Conservation (phyloP, 1,140 invertebrate species). For the Aporrectodea caliginosa region DNA sequence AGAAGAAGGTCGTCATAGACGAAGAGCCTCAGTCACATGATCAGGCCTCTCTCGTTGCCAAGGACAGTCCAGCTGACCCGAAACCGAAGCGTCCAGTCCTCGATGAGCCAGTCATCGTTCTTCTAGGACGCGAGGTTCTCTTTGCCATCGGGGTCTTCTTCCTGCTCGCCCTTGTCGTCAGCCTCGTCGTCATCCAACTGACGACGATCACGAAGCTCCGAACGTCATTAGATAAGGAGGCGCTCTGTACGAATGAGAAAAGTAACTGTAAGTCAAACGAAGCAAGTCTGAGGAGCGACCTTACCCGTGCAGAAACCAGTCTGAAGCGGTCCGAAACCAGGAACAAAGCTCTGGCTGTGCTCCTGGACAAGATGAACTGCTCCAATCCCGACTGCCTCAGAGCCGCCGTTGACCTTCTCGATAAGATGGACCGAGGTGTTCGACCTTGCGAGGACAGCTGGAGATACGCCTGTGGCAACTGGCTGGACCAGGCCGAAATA, state of each 20-base stretch:
- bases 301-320: neutral
- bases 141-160: constrained; percentile 30
- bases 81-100: constrained; percentile 1
- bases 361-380: no score
- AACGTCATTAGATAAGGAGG: neutral
- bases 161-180: constrained; percentile 21
- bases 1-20: neutral
- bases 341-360: no score
- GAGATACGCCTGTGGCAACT: constrained; percentile 14
- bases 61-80: neutral
- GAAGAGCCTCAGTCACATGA: neutral
- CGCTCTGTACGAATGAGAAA: neutral
- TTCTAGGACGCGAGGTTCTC: constrained; percentile 26
- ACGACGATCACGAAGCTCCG: neutral
- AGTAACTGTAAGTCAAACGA: neutral
- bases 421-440: constrained; percentile 1
- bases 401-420: neutral
- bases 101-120: constrained; percentile 11
- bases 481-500: neutral
- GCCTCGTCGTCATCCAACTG: constrained; percentile 22
- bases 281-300: neutral
- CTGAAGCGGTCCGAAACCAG: neutral
- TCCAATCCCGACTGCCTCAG: neutral
- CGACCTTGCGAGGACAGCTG: constrained; percentile 17
- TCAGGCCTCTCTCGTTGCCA: neutral